Evolutionary conservation across 2,797 vertebrate species (phyloP), one percentile per base, ranked within the genome.

Genomic region (Buceros bicornis): DNA sequence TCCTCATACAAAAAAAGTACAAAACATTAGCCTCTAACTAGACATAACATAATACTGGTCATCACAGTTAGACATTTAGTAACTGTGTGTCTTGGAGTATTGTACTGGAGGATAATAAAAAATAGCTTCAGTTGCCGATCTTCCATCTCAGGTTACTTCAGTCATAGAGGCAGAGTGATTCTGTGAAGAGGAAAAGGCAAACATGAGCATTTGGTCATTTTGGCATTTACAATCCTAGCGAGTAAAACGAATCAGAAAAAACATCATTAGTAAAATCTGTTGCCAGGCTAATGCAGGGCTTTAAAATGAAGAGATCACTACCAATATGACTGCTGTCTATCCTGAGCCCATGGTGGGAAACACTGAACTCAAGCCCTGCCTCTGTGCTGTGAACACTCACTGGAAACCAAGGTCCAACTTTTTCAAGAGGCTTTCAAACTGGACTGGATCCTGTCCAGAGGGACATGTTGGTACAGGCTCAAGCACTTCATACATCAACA

Each of bases 161-260:
- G 99, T 99, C 99, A 99, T 99, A 87, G 99, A 99, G 72, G 99
- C 98, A 62, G 99, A 99, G 98, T 99, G 99, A 98, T 99, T 99
- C 99, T 99, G 98, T 76, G 98, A 97, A 96, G 89, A 77, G 12
- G 19, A 87, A 91, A 84, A 95, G 37, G 45, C 60, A 83, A 61
- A 80, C 47, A 2, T 85, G 24, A 97, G 69, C 14, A 40, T 58
- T 43, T 95, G 54, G 37, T 15, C 20, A 26, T 22, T 21, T 37
- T 62, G 33, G 16, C 53, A 76, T 54, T 82, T 45, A 40, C 11
- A 11, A 33, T 11, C 20, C 21, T 40, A 8, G 13, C 18, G 24
- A 43, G 35, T 29, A 64, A 86, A 74, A 82, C 3, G 19, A 61
- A 5, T 37, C 15, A 51, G 43, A 73, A 85, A 72, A 69, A 10